Evolutionary conservation across 2,888 invertebrate species (phyloP), one percentile per base, ranked within the genome.

Genomic region (Sthenelais limicola): DNA sequence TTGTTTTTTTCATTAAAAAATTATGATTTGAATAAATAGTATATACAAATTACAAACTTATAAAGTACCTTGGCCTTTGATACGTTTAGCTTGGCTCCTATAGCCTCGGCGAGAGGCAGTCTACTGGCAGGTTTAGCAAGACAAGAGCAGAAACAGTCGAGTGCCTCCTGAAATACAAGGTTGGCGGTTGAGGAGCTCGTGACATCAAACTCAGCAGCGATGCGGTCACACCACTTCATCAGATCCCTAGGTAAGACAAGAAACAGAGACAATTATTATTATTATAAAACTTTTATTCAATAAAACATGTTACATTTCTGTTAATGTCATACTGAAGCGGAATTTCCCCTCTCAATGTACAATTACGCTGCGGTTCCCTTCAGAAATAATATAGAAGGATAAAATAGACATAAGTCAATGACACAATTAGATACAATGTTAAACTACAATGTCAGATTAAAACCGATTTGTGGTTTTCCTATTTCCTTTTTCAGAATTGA

Each of bases 101-200:
- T 92, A 78, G 92, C 91, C 54, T 84, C 82, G 32, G 86, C 85
- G 0, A 86, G 76, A 3, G 79, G 75, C 33, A 82, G 66, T 85
- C 81, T 91, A 89, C 68, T 93, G 85, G 84, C 93, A 3, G 77
- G 91, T 89, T 72, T 91, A 0, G 93, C 88, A 33, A 94, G 90
- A 30, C 94, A 93, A 69, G 93, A 93, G 75, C 94, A 94, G 87
- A 98, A 98, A 75, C 97, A 92, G 84, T 98, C 97, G 28, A 96
- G 91, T 0, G 96, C 95, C 87, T 97, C 95, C 89, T 75, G 83
- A 66, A 84, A 81, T 18, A 94, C 91, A 9, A 79, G 73, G 47
- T 79, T 79, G 7, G 79, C 82, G 1, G 83, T 79, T 21, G 82
- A 79, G 0, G 82, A 66, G 0, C 81, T 80, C 84, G 91, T 92